A percentile compares a stretch with the other conserved stretches of the same genome.
Conservation (phyloP, 2,888 invertebrate genomes). For the Frankliniella fusca region DNA sequence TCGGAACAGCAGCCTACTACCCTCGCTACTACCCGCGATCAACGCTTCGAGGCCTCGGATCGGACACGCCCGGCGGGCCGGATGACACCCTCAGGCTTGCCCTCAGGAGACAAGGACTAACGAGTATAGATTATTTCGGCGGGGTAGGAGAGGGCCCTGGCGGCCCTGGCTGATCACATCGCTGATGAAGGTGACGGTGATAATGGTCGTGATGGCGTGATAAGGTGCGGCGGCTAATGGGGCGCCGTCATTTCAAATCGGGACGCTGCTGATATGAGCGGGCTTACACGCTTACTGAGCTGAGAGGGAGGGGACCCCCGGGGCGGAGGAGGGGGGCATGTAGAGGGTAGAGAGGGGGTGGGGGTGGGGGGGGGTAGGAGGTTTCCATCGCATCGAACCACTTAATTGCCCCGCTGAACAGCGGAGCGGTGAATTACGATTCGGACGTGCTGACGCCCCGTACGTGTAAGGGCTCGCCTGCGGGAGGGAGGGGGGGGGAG, state of each 20-base stretch:
- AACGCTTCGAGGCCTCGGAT: no score
- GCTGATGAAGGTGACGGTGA: not conserved
- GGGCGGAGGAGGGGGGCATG: not conserved
- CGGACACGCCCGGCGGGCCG: not conserved
- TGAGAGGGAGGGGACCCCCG: not conserved
- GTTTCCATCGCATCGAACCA: conserved; percentile 26
- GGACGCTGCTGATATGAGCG: not conserved
- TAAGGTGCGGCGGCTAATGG: not conserved
- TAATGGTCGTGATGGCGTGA: not conserved
- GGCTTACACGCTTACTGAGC: not conserved
- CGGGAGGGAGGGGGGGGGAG: not conserved
- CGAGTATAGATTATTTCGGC: no score
- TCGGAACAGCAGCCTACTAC: no score
- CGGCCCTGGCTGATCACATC: not conserved
- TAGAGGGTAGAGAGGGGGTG: not conserved
- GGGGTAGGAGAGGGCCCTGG: not conserved
- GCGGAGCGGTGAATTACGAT: conserved; percentile 15
- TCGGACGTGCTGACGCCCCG: conserved; percentile 22
- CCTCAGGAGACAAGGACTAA: no score
- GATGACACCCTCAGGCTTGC: no score
- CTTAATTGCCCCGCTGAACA: conserved; percentile 22
- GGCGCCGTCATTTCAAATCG: not conserved
- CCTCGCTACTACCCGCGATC: no score
- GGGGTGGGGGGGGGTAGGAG: not conserved
- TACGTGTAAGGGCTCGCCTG: not conserved